A percentile compares a stretch with the other conserved stretches of the same genome.
Evolutionary conservation across 2,888 invertebrate genomes (phyloP).

Genomic region (Tetragnatha montana): DNA sequence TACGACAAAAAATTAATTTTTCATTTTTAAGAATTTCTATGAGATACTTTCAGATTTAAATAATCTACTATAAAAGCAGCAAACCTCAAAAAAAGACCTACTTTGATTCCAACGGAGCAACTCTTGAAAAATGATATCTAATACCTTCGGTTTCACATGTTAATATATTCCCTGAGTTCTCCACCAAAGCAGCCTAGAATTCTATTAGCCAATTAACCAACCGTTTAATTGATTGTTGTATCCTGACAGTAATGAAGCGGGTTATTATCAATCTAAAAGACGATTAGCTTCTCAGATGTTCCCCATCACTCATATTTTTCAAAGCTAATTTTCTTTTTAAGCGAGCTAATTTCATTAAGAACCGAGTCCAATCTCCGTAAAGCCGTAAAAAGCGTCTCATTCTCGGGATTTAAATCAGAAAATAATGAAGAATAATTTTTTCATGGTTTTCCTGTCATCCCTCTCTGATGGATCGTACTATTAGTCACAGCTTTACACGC

Average conservation of each 20-base stretch:
- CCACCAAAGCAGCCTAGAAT: not conserved
- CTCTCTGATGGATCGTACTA: constrained; percentile 7
- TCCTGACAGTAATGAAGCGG: constrained; percentile 28
- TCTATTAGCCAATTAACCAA: constrained; percentile 9
- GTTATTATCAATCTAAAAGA: constrained; percentile 31
- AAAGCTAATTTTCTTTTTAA: not conserved
- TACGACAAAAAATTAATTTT: too few relatives aligned
- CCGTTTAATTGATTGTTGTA: constrained; percentile 39
- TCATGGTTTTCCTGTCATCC: constrained; percentile 15
- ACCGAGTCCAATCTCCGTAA: not conserved
- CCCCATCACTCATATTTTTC: not conserved
- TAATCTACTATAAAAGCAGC: too few relatives aligned
- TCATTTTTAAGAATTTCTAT: too few relatives aligned
- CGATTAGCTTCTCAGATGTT: constrained; percentile 33
- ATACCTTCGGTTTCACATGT: too few relatives aligned
- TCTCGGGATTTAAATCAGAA: not conserved
- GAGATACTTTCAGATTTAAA: too few relatives aligned
- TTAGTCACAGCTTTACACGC: not conserved
- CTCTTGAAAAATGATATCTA: too few relatives aligned
- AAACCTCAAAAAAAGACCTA: too few relatives aligned
- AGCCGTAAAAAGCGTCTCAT: not conserved
- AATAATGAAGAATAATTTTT: not conserved
- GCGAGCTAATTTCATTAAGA: not conserved
- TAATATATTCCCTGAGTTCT: too few relatives aligned
- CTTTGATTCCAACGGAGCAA: too few relatives aligned